phyloP scores from a whole-genome alignment of 2,888 invertebrate genomes.

The Protula sp. region DNA sequence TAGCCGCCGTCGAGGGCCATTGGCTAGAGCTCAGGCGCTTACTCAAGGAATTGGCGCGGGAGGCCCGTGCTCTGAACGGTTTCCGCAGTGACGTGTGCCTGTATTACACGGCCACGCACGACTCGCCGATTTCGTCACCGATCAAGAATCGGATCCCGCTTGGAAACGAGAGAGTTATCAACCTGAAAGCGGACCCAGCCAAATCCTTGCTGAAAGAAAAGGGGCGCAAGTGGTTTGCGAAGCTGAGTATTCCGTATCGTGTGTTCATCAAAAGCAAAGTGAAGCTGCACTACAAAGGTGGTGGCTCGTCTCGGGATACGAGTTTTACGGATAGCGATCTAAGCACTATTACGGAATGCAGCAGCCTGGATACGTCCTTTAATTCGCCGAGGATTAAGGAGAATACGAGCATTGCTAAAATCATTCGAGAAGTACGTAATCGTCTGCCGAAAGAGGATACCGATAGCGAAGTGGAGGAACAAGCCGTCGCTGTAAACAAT shows the following conservation, averaged over 20 bases:
- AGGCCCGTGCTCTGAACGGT: too few relatives aligned
- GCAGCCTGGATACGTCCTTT: not conserved
- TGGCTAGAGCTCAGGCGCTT: not conserved
- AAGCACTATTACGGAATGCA: not conserved
- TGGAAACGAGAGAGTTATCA: not conserved
- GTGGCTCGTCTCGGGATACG: not conserved
- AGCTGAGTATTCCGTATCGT: not conserved
- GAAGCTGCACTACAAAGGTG: not conserved
- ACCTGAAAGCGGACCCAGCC: not conserved
- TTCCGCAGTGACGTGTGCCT: too few relatives aligned
- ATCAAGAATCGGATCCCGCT: too few relatives aligned
- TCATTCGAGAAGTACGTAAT: not conserved
- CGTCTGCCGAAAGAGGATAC: not conserved
- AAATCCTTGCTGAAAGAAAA: not conserved
- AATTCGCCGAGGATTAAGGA: not conserved
- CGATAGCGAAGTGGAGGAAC: too few relatives aligned
- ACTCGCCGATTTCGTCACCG: too few relatives aligned
- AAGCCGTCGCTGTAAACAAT: too few relatives aligned
- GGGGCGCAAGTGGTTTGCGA: not conserved
- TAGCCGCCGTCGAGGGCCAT: not conserved
- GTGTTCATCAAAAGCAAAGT: not conserved
- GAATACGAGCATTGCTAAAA: not conserved
- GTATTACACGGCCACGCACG: not conserved
- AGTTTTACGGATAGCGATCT: not conserved
- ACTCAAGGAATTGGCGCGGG: not conserved